These are phyloP conservation scores for Monopis laevigella DNA, from an alignment of 2,888 invertebrate species.

Conservation along the genomic window DNA sequence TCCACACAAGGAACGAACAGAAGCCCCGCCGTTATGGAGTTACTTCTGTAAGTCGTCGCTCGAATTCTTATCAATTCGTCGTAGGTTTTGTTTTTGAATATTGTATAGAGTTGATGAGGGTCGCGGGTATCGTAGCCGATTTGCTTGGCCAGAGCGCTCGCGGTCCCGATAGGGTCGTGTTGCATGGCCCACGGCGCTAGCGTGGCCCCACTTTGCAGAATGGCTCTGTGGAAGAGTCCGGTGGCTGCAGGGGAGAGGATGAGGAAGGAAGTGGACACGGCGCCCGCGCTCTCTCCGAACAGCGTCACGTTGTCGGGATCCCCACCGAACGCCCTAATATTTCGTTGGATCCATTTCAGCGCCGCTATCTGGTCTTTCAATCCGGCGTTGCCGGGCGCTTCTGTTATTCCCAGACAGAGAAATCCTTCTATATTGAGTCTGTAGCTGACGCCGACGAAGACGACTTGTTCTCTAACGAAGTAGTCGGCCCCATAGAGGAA, in stretches of 20 bases:
- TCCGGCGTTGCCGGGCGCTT: conserved; percentile 73
- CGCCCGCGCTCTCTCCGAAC: conserved; percentile 58
- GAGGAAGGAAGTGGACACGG: conserved; percentile 46
- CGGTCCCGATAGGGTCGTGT: conserved; percentile 42
- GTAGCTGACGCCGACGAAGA: conserved; percentile 70
- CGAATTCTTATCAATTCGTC: conserved; percentile 39
- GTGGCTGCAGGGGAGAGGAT: conserved; percentile 41
- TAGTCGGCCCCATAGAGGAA: conserved; percentile 70
- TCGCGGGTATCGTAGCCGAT: conserved; percentile 45
- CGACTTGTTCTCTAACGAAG: conserved; percentile 64
- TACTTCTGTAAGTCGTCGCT: conserved; percentile 38
- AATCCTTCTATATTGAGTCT: conserved; percentile 69
- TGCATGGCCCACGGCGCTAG: conserved; percentile 49
- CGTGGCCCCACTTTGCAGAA: conserved; percentile 49
- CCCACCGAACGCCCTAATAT: conserved; percentile 49
- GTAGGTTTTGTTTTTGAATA: conserved; percentile 36
- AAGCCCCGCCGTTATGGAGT: conserved; percentile 38
- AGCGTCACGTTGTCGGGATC: conserved; percentile 47
- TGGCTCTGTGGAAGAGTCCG: conserved; percentile 49
- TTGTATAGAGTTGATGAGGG: conserved; percentile 40
- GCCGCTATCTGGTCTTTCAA: conserved; percentile 62
- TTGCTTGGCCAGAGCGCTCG: conserved; percentile 38
- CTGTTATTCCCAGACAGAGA: conserved; percentile 68
- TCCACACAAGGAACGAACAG: conserved; percentile 52
- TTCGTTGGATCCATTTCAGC: conserved; percentile 45